phyloP scores from a whole-genome alignment of 2,113 vertebrate species.

The Shinisaurus crocodilurus region DNA sequence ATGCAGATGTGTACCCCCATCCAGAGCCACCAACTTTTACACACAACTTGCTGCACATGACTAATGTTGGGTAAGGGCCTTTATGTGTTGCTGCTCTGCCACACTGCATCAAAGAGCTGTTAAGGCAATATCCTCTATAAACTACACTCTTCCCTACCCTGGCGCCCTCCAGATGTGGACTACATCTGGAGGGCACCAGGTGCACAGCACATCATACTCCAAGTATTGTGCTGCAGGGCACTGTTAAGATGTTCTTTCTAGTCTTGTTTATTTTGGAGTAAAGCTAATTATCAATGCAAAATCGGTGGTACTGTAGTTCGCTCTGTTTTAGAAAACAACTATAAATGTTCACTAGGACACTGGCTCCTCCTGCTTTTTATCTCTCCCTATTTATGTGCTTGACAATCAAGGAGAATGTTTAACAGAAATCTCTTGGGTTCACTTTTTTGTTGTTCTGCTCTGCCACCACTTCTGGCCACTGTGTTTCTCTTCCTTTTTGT shows the following conservation, averaged over 20 bases:
- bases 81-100: neutral
- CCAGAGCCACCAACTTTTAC: neutral
- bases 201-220: conserved; percentile 37
- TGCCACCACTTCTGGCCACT: neutral
- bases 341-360: conserved; percentile 63
- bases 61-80: neutral
- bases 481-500: neutral
- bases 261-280: conserved; percentile 26
- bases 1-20: neutral
- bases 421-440: neutral
- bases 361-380: conserved; percentile 30
- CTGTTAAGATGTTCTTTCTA: neutral
- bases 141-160: conserved; percentile 19
- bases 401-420: neutral
- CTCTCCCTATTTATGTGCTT: conserved; percentile 30
- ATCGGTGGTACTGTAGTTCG: neutral
- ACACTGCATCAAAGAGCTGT: conserved; percentile 33
- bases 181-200: neutral
- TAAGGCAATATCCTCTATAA: neutral
- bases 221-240: neutral
- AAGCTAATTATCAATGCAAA: conserved; percentile 32
- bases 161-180: neutral
- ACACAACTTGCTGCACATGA: neutral
- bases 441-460: neutral
- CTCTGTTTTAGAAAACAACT: conserved; percentile 48